phyloP scores from a whole-genome alignment of 2,888 invertebrate species.

The Lasius platythorax region DNA sequence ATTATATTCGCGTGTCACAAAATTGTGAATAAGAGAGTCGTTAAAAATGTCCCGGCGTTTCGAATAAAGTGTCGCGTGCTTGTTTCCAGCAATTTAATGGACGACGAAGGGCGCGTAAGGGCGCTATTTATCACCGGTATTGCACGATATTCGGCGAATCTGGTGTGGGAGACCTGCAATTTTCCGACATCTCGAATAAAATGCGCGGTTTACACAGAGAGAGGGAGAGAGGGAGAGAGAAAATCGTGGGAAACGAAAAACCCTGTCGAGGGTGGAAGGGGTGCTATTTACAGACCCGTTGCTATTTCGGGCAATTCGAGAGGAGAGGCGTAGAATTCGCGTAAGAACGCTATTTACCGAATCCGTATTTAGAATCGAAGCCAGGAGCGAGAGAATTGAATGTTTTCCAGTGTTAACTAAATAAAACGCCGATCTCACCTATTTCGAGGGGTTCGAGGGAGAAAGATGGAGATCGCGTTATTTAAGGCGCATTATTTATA shows the following conservation, averaged over 20 bases:
- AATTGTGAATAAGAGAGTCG: neutral
- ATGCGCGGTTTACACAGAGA: neutral
- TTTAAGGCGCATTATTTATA: neutral
- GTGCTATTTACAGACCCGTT: neutral
- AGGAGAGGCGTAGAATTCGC: neutral
- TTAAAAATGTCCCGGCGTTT: neutral
- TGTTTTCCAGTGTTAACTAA: neutral
- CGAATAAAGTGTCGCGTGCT: conserved; percentile 5
- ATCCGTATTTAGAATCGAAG: neutral
- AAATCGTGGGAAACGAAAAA: neutral
- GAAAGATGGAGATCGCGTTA: neutral
- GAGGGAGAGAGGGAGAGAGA: too few relatives aligned
- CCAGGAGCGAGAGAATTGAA: neutral
- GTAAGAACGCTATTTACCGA: neutral
- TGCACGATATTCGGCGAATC: neutral
- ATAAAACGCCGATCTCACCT: neutral
- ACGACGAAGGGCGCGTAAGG: neutral
- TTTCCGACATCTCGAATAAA: neutral
- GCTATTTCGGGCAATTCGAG: neutral
- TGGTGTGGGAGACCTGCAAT: neutral
- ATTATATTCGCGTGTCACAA: neutral
- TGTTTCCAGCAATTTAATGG: conserved; percentile 11
- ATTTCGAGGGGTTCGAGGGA: neutral
- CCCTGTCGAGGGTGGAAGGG: too few relatives aligned
- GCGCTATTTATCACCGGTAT: conserved; percentile 31